phyloP scores from a whole-genome alignment of 2,888 invertebrate genomes.

The Bembecia ichneumoniformis region DNA sequence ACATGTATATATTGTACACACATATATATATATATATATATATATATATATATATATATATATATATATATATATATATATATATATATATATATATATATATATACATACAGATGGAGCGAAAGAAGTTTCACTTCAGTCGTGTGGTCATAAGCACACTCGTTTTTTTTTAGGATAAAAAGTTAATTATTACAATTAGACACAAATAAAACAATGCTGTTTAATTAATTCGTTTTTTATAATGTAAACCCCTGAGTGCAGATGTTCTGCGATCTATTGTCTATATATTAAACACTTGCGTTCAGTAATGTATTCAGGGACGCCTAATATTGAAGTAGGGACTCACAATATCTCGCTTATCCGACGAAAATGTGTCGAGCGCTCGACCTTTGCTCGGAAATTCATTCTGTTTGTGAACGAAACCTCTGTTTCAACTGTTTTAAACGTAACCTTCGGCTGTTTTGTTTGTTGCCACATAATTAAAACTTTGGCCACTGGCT shows the following conservation, averaged over 20 bases:
- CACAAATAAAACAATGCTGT: no score
- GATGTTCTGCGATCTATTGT: not conserved
- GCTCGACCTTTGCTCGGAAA: conserved; percentile 13
- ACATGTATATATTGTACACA: no score
- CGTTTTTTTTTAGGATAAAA: no score
- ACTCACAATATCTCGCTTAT: conserved; percentile 11
- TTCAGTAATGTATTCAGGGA: conserved; percentile 29
- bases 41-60: no score
- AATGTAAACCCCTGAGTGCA: not conserved
- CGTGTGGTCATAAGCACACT: no score
- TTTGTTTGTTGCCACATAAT: not conserved
- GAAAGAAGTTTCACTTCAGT: no score
- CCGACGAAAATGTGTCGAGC: conserved; percentile 7
- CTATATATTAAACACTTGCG: not conserved
- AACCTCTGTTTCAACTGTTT: conserved; percentile 3
- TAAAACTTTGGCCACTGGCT: no score
- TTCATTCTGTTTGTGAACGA: conserved; percentile 11
- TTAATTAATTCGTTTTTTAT: not conserved
- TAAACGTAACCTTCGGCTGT: not conserved
- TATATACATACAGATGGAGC: no score
- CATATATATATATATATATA: no score
- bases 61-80: no score
- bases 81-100: no score
- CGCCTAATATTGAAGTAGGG: conserved; percentile 22
- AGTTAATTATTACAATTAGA: no score